Percentiles rank a stretch among this genome's conserved stretches.
Evolutionary conservation across 2,113 vertebrate species (phyloP).

Genomic region (Ophiodon elongatus): DNA sequence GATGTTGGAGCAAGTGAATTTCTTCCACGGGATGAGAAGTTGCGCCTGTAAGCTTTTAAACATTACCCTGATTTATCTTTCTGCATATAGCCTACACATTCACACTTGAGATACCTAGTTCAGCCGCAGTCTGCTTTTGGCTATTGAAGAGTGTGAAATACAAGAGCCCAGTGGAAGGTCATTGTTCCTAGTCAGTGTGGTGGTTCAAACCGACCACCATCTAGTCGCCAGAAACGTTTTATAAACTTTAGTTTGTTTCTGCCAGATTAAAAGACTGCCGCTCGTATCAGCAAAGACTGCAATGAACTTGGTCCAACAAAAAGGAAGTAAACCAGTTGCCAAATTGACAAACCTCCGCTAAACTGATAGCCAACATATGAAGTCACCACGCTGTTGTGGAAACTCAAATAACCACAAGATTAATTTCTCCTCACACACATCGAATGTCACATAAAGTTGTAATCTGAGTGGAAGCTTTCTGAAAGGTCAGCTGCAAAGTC

Average conservation of each 20-base stretch:
- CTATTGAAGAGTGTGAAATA: neutral
- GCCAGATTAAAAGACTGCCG: slow-evolving; percentile 9
- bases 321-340: slow-evolving; percentile 12
- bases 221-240: neutral
- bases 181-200: neutral
- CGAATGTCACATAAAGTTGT: slow-evolving; percentile 46
- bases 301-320: slow-evolving; percentile 24
- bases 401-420: slow-evolving; percentile 27
- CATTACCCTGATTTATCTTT: neutral
- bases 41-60: neutral
- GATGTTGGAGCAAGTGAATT: neutral
- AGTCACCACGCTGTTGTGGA: slow-evolving; percentile 25
- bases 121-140: neutral
- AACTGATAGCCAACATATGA: slow-evolving; percentile 28
- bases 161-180: neutral
- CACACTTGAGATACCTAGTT: neutral
- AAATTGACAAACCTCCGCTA: neutral
- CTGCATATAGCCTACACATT: neutral
- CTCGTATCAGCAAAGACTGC: slow-evolving; percentile 37
- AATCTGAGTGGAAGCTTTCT: slow-evolving; percentile 29
- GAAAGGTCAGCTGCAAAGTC: slow-evolving; percentile 29
- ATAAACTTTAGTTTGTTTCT: slow-evolving; percentile 8
- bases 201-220: neutral
- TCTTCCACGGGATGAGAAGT: neutral
- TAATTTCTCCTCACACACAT: slow-evolving; percentile 24